Base-by-base conservation (phyloP, 1,140 invertebrate genomes). In the Leptopilina boulardi region DNA sequence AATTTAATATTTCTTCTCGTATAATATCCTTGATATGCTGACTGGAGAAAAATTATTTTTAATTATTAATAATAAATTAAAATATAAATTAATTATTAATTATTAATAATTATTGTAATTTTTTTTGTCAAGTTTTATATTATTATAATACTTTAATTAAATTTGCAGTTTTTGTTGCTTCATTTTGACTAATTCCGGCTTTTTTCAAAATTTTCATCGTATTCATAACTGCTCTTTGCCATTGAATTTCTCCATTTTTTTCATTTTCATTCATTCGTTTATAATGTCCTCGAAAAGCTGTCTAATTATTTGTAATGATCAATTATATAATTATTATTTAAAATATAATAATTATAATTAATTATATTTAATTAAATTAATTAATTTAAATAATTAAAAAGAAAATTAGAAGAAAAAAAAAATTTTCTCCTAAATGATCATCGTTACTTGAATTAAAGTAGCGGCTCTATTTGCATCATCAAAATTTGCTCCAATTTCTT, bases 21-120 rank as follows among this genome's bases (percentile, higher is more conserved):
- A 76, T 92, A 92, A 54, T 92, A 92, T 6, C 89, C 87, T 74
- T 88, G 89, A 74, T 92, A 92, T 51, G 91, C 89, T n/a, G 86
- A 85, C 88, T 90, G 42, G n/a, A n/a, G 13, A 56, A 70, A 75
- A 76, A 38, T 70, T n/a, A 54, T 13, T 34, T 34, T 75, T 66
- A 56, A n/a, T 15, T 23, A 54, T 26, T n/a, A 42, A 47, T 13
- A n/a, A 56, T 73, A 18, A 11, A 41, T 44, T 38, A 13, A 5
- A 73, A 44, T 19, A 73, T 34, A n/a, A n/a, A n/a, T n/a, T n/a
- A n/a, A n/a, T n/a, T n/a, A n/a, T n/a, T n/a, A n/a, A n/a, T n/a
- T n/a, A n/a, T n/a, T n/a, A 44, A 51, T 42, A 38, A 71, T 54
- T 72, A 41, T 41, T 41, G 38, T 5, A 41, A 41, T 41, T 5